phyloP scores from a whole-genome alignment of 1,140 invertebrate species.

The Caenorhabditis inopinata region DNA sequence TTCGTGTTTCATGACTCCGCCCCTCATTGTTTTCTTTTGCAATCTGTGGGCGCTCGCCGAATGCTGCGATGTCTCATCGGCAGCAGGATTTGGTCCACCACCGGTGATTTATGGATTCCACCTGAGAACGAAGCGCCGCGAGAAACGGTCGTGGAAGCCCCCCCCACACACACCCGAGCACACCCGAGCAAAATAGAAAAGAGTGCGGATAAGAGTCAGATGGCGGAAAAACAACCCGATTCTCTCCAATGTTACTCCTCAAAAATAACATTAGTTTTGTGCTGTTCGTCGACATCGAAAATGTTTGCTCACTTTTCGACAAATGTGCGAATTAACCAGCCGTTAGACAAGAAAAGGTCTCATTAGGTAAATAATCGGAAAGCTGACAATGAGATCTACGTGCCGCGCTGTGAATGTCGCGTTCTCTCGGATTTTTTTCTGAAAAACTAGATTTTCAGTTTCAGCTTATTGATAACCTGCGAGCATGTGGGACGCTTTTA shows the following conservation, averaged over 20 bases:
- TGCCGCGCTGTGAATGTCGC: no score
- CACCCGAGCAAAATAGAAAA: not conserved
- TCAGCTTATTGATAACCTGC: no score
- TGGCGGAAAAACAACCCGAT: not conserved
- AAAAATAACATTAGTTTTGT: constrained; percentile 12
- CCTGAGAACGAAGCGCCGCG: not conserved
- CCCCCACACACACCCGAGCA: no score
- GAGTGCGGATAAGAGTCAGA: not conserved
- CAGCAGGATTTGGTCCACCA: not conserved
- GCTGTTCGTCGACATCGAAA: not conserved
- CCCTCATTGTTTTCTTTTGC: not conserved
- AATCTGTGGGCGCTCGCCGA: not conserved
- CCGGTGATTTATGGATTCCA: constrained; percentile 7
- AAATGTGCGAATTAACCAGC: constrained; percentile 12
- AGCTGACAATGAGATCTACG: no score
- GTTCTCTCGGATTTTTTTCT: no score
- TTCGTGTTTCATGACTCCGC: not conserved
- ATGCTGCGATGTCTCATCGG: not conserved
- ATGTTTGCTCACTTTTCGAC: not conserved
- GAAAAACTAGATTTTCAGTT: no score
- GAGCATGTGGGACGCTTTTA: no score
- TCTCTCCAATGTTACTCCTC: not conserved
- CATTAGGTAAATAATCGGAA: not conserved
- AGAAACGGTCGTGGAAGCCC: no score
- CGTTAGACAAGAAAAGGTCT: not conserved